Conservation (phyloP, 2,888 invertebrate species). For the Tipula confusa region DNA sequence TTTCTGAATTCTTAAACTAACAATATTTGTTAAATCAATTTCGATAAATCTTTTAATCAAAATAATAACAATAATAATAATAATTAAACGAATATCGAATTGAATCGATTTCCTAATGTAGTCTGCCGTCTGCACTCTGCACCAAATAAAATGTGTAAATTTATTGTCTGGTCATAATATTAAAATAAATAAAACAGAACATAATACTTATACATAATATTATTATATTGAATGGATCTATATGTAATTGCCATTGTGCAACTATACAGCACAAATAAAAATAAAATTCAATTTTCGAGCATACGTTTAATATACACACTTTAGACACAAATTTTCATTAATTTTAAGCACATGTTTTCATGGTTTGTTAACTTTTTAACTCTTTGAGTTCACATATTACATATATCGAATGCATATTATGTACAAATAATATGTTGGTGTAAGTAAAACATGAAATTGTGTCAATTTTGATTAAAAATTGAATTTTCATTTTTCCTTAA, state of each 20-base stretch:
- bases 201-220: not conserved
- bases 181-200: constrained; percentile 1
- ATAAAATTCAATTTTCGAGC: not conserved
- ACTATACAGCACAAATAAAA: not conserved
- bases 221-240: not conserved
- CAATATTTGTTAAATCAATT: no score
- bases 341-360: constrained; percentile 3
- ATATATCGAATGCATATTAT: not conserved
- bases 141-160: no score
- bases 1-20: no score
- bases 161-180: not conserved
- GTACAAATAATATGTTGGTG: not conserved
- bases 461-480: not conserved
- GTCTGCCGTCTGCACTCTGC: not conserved
- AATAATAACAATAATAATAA: no score
- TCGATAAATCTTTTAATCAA: not conserved
- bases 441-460: constrained; percentile 9
- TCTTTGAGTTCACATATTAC: not conserved
- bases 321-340: not conserved
- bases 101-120: not conserved
- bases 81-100: no score
- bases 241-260: not conserved
- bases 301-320: not conserved
- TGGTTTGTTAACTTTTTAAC: not conserved
- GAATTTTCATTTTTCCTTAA: not conserved